Percentiles rank a stretch among this genome's conserved stretches.
These are phyloP conservation scores for Cephus spinipes DNA, from an alignment of 2,888 invertebrate genomes.

Conservation along the genomic window DNA sequence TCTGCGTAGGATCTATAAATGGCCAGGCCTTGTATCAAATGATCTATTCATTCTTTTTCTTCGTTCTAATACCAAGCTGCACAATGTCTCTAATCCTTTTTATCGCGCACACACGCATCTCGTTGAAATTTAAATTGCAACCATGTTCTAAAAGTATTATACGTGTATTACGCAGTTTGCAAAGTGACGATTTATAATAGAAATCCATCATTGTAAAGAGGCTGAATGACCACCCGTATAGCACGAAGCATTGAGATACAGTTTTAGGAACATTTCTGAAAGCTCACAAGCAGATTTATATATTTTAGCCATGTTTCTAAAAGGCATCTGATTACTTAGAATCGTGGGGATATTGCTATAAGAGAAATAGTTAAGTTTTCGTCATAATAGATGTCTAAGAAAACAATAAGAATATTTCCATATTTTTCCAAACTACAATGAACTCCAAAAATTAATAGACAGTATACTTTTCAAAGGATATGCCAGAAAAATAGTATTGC, in stretches of 20 bases:
- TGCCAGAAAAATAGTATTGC: neutral
- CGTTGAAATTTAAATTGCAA: neutral
- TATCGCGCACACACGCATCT: neutral
- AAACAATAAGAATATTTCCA: neutral
- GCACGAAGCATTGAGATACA: no score
- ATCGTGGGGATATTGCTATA: no score
- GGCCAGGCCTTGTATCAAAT: neutral
- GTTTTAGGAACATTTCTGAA: no score
- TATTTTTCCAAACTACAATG: neutral
- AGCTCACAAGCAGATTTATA: no score
- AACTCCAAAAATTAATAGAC: neutral
- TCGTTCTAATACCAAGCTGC: neutral
- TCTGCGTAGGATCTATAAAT: neutral
- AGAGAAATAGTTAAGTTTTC: neutral
- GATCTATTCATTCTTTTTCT: neutral
- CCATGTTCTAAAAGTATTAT: neutral
- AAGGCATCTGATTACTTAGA: no score
- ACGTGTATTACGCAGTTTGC: neutral
- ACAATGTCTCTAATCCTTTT: neutral
- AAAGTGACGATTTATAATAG: neutral
- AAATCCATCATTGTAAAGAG: neutral
- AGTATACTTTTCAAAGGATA: neutral
- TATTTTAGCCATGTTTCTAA: no score
- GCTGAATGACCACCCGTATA: neutral
- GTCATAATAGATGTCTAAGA: neutral